Evolutionary conservation across 1,140 invertebrate genomes (phyloP), one percentile per base, ranked within the genome.

Genomic region (Aricia agestis): DNA sequence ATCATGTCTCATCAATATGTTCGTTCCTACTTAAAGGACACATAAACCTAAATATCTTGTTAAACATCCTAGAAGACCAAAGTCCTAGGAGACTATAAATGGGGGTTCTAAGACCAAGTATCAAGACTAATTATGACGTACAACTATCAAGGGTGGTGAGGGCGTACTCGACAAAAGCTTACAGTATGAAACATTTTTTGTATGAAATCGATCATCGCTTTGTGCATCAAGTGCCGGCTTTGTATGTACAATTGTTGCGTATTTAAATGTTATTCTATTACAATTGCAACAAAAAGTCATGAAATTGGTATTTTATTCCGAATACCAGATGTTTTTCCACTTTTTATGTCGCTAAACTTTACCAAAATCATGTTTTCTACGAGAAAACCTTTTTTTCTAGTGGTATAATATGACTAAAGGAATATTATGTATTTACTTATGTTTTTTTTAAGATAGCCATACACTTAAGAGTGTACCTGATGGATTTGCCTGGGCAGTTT

Each of bases 171-270:
- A 89, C 83, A 86, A 85, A 85, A 75, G 77, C 80, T 86, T 83
- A n/a, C n/a, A n/a, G 79, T 89, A 85, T 89, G 82, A 85, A 87
- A 83, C 82, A 81, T 78, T 88, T 89, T 89, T 87, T 89, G 77
- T 81, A 75, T 81, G 87, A 88, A 89, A 87, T 87, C 84, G 86
- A 89, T 89, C 86, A 82, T 76, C 66, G 77, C 76, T 75, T 76
- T 57, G 66, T 67, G 72, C 11, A 11, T 25, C 18, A 63, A 63
- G 59, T 63, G 19, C 59, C 59, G 18, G 59, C 59, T 19, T 63
- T 63, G 59, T 63, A 17, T 63, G 17, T 63, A 17, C 19, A 18
- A 19, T 63, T 31, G 45, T 52, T 11, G 3, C 45, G 45, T 13
- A 63, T 63, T 63, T 63, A 63, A 63, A 19, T 63, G 19, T 63